These are phyloP conservation scores for Metopolophium dirhodum DNA, from an alignment of 1,140 invertebrate species.

Conservation along the genomic window DNA sequence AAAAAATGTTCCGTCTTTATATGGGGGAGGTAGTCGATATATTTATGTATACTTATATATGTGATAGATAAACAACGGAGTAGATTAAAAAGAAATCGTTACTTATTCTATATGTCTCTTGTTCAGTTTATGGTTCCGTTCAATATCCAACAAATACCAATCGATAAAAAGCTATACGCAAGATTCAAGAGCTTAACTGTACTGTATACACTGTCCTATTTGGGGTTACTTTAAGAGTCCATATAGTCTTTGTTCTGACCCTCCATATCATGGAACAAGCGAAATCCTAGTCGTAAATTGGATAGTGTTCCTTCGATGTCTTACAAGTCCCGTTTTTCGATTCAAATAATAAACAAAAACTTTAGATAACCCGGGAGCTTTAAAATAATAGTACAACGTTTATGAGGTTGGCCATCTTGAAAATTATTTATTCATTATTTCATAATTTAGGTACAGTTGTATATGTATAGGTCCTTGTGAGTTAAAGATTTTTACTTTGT, in stretches of 20 bases:
- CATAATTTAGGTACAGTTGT: neutral
- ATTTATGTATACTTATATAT: no score
- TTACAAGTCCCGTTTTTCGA: neutral
- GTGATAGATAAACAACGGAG: neutral
- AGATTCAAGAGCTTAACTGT: slow-evolving; percentile 21
- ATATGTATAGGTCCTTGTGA: neutral
- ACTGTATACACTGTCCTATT: neutral
- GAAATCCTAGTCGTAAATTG: slow-evolving; percentile 38
- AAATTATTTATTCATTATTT: slow-evolving; percentile 21
- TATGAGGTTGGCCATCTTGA: neutral
- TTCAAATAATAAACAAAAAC: slow-evolving; percentile 4
- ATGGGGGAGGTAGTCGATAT: neutral
- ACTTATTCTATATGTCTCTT: neutral
- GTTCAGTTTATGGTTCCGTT: neutral
- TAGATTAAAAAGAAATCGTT: neutral
- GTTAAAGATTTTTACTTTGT: neutral
- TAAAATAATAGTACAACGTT: neutral
- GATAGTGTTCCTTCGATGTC: slow-evolving; percentile 12
- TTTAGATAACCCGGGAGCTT: neutral
- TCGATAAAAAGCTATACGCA: slow-evolving; percentile 49
- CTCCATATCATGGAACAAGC: neutral
- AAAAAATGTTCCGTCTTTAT: neutral
- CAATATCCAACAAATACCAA: neutral
- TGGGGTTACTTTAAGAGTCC: slow-evolving; percentile 29
- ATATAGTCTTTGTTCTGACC: slow-evolving; percentile 36